Evolutionary conservation across 2,797 vertebrate genomes (phyloP).

Genomic region (Rhinatrema bivittatum): DNA sequence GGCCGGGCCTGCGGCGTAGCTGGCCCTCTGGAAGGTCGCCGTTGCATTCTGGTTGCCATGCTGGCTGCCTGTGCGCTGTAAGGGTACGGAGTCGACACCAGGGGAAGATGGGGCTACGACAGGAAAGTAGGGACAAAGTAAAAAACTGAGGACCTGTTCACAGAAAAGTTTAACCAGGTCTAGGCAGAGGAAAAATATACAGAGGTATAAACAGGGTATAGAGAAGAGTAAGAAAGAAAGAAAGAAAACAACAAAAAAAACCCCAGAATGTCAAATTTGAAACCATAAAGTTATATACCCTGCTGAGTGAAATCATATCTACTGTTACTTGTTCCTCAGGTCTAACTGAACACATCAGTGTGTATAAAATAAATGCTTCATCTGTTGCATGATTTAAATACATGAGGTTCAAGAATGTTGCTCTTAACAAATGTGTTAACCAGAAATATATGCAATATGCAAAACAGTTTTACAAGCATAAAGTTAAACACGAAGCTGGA

Average conservation of each 20-base stretch:
- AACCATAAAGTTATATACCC: not conserved
- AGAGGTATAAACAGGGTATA: constrained; percentile 56
- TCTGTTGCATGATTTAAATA: not conserved
- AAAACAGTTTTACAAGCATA: too few relatives aligned
- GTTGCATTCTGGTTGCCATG: constrained; percentile 71
- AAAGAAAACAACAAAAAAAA: constrained; percentile 40
- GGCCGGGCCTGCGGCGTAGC: constrained; percentile 83
- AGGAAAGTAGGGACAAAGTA: constrained; percentile 97
- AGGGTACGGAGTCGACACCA: constrained; percentile 97
- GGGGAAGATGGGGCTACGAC: constrained; percentile 97
- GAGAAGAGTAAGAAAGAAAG: too few relatives aligned
- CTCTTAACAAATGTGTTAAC: too few relatives aligned
- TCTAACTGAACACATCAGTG: too few relatives aligned
- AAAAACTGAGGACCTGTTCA: constrained; percentile 94
- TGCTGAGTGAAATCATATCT: not conserved
- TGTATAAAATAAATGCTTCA: too few relatives aligned
- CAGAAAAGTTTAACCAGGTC: constrained; percentile 85
- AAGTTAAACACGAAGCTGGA: too few relatives aligned
- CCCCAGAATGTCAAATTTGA: constrained; percentile 42
- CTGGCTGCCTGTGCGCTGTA: constrained; percentile 94
- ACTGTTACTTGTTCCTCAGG: too few relatives aligned
- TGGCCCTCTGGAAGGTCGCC: constrained; percentile 85
- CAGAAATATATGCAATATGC: not conserved
- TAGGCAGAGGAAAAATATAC: constrained; percentile 57
- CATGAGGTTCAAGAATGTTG: not conserved